A percentile compares a stretch with the other conserved stretches of the same genome.
Conservation (phyloP, 2,113 vertebrate genomes). For the Phodopus roborovskii region DNA sequence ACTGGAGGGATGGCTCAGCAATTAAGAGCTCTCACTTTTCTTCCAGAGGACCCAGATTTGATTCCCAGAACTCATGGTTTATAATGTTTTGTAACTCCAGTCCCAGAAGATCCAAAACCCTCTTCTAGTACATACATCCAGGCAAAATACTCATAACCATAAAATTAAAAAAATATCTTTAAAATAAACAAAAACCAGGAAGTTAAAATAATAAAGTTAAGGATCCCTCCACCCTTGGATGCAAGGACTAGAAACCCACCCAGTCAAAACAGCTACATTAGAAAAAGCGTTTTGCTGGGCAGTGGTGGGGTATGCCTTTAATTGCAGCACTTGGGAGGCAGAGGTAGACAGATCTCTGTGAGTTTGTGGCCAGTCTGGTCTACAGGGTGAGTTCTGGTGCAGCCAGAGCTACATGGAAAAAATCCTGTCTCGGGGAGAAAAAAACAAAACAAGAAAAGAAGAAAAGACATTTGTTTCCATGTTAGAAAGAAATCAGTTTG, state of each 20-base stretch:
- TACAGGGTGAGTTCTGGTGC: neutral
- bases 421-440: neutral
- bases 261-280: constrained; percentile 18
- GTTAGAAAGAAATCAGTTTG: neutral
- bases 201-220: constrained; percentile 27
- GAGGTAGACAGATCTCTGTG: neutral
- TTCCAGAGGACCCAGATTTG: neutral
- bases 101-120: neutral
- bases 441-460: neutral
- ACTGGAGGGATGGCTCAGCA: neutral
- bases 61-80: neutral
- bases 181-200: neutral
- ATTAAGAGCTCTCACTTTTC: neutral
- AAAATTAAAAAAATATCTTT: neutral
- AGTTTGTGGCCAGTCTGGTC: neutral
- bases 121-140: neutral
- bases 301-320: neutral
- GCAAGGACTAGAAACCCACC: neutral
- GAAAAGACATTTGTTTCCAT: neutral
- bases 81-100: neutral
- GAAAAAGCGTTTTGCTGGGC: neutral
- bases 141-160: neutral
- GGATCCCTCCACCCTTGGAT: neutral
- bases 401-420: neutral
- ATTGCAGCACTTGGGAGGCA: neutral